Conservation (phyloP, 2,113 vertebrate genomes). For the Anolis sagrei region DNA sequence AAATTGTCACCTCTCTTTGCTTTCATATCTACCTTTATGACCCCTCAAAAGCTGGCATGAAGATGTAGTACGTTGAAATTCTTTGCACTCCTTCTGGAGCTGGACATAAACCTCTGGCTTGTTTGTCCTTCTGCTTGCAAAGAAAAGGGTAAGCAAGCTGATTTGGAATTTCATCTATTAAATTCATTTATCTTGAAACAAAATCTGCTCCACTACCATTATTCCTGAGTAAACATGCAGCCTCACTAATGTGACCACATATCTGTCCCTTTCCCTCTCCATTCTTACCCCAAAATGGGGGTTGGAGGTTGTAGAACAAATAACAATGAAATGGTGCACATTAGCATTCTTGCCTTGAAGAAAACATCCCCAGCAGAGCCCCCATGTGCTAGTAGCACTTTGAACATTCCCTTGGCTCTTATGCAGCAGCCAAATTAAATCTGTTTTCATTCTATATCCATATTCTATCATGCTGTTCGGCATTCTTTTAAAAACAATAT, state of each 20-base stretch:
- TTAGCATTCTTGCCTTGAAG: constrained; percentile 63
- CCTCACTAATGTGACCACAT: constrained; percentile 24
- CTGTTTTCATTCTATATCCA: constrained; percentile 58
- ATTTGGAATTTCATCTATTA: not conserved
- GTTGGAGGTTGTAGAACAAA: constrained; percentile 27
- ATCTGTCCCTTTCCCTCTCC: not conserved
- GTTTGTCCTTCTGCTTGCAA: not conserved
- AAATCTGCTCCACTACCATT: not conserved
- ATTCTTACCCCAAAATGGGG: constrained; percentile 7
- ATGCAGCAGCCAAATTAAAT: constrained; percentile 61
- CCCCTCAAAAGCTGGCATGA: not conserved
- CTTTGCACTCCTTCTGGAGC: not conserved
- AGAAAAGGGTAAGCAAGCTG: not conserved
- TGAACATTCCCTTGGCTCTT: constrained; percentile 51
- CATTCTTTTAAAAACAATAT: constrained; percentile 23
- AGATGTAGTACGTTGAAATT: not conserved
- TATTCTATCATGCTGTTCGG: constrained; percentile 46
- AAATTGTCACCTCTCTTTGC: not conserved
- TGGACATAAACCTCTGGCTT: not conserved
- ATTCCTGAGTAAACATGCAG: constrained; percentile 35
- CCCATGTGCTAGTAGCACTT: accelerated
- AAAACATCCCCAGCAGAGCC: constrained; percentile 52
- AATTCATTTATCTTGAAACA: constrained; percentile 39
- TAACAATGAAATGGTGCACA: constrained; percentile 60
- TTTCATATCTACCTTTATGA: not conserved